Evolutionary conservation across 2,888 invertebrate species (phyloP).

Genomic region (Osmoderma eremita): DNA sequence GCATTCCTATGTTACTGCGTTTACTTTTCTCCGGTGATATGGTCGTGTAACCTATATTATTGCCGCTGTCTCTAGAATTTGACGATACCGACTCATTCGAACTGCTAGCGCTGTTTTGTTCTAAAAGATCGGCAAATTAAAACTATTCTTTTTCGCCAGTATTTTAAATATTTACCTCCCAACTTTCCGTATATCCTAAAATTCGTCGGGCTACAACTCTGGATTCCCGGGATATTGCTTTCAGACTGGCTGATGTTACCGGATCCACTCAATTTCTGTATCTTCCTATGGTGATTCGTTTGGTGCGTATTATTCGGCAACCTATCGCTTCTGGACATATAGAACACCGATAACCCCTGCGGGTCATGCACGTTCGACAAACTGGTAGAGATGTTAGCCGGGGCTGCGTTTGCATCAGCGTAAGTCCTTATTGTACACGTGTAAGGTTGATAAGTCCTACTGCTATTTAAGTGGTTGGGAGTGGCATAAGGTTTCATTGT

Average conservation of each 20-base stretch:
- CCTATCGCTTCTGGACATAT: slow-evolving; percentile 58
- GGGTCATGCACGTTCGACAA: slow-evolving; percentile 63
- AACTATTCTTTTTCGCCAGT: too few relatives aligned
- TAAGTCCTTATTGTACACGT: slow-evolving; percentile 63
- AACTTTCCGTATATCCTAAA: slow-evolving; percentile 57
- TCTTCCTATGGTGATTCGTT: slow-evolving; percentile 37
- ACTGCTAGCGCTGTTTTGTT: slow-evolving; percentile 73
- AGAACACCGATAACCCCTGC: slow-evolving; percentile 52
- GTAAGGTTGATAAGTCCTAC: slow-evolving; percentile 41
- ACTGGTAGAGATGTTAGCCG: slow-evolving; percentile 59
- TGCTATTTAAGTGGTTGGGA: slow-evolving; percentile 26
- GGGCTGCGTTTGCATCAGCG: slow-evolving; percentile 63
- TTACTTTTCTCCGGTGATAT: slow-evolving; percentile 68
- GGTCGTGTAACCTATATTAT: slow-evolving; percentile 53
- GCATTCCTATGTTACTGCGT: slow-evolving; percentile 66
- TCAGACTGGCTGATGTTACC: slow-evolving; percentile 62
- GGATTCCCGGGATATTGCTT: slow-evolving; percentile 61
- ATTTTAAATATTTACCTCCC: slow-evolving; percentile 51
- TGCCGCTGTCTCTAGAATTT: slow-evolving; percentile 68
- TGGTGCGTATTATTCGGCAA: slow-evolving; percentile 39
- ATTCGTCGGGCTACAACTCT: slow-evolving; percentile 61
- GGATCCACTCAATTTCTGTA: slow-evolving; percentile 55
- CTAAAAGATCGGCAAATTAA: slow-evolving; percentile 45
- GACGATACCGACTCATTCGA: slow-evolving; percentile 87
- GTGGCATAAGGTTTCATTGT: slow-evolving; percentile 30